Percentiles rank a stretch among this genome's conserved stretches.
Conservation (phyloP, 2,797 vertebrate species). For the Enteromius trimaculatus region DNA sequence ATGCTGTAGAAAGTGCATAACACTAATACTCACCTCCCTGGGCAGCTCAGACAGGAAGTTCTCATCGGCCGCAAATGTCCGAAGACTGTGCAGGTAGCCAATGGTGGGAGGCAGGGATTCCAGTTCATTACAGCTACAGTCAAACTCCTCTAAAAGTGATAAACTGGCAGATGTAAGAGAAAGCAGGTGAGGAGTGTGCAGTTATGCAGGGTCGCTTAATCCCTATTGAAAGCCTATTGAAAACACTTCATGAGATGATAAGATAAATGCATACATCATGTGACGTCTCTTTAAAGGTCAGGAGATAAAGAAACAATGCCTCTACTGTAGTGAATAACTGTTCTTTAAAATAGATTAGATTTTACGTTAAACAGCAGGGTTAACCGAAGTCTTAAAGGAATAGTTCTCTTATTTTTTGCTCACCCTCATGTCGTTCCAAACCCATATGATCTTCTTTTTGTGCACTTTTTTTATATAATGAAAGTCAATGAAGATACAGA, state of each 20-base stretch:
- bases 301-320: neutral
- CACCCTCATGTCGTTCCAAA: conserved; percentile 2
- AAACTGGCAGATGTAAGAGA: conserved; percentile 77
- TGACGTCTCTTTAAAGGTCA: conserved; percentile 3
- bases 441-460: neutral
- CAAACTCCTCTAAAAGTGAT: conserved; percentile 96
- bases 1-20: neutral
- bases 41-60: conserved; percentile 96
- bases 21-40: conserved; percentile 84
- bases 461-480: neutral
- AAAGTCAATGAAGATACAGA: neutral
- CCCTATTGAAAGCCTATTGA: conserved; percentile 16
- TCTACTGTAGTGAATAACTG: neutral
- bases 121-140: conserved; percentile 98
- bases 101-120: conserved; percentile 92
- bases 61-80: conserved; percentile 95
- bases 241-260: conserved; percentile 35
- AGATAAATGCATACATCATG: conserved; percentile 22
- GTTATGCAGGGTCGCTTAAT: conserved; percentile 20
- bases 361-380: neutral
- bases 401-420: neutral
- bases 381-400: conserved; percentile 19
- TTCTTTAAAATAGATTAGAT: neutral
- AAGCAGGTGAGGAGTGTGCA: conserved; percentile 20
- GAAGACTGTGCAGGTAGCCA: conserved; percentile 92